Evolutionary conservation across 1,140 invertebrate genomes (phyloP).

Genomic region (Drosophila mojavensis): DNA sequence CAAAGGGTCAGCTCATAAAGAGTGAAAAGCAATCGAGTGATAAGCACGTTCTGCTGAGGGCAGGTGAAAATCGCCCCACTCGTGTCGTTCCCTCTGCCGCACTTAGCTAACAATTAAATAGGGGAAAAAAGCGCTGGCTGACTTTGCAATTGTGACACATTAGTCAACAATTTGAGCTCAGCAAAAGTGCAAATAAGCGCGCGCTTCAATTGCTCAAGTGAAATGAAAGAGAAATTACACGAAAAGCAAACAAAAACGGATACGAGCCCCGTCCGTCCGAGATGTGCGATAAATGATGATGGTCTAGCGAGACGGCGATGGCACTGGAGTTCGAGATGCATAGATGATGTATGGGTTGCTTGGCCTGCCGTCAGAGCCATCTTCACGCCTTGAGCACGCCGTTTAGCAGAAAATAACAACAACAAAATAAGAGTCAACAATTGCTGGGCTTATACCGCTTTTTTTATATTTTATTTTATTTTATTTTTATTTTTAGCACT

Average conservation of each 20-base stretch:
- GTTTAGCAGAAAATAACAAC: constrained; percentile 12
- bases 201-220: constrained; percentile 82
- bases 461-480: background rate
- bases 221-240: constrained; percentile 83
- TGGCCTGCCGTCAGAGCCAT: constrained; percentile 25
- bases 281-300: constrained; percentile 54
- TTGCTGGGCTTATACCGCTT: constrained; percentile 21
- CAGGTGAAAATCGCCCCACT: constrained; percentile 57
- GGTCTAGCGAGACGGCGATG: constrained; percentile 1
- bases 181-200: constrained; percentile 82
- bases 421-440: constrained; percentile 27
- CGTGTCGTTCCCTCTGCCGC: background rate
- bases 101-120: constrained; percentile 17
- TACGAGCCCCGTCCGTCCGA: constrained; percentile 42
- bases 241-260: constrained; percentile 78
- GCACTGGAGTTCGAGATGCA: constrained; percentile 31
- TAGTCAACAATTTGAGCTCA: constrained; percentile 83
- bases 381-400: constrained; percentile 31
- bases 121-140: constrained; percentile 46
- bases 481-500: constrained; percentile 7
- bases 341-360: constrained; percentile 25
- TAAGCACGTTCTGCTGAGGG: constrained; percentile 60
- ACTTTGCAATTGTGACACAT: constrained; percentile 82
- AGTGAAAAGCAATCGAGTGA: constrained; percentile 43
- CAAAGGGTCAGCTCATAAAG: constrained; percentile 20